Evolutionary conservation across 2,113 vertebrate genomes (phyloP).

Genomic region (Sitta europaea): DNA sequence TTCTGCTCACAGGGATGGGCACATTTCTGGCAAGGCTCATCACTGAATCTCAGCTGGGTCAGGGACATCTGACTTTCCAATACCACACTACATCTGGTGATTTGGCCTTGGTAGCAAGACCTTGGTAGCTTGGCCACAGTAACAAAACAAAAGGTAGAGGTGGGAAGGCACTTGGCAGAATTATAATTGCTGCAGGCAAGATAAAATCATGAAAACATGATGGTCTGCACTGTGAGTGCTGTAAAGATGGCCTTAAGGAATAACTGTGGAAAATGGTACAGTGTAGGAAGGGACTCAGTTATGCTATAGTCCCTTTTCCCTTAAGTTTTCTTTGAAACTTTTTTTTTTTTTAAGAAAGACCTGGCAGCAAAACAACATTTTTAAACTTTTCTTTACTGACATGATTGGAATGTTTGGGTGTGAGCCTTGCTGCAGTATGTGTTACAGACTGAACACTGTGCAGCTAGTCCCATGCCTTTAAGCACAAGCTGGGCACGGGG

Average conservation of each 20-base stretch:
- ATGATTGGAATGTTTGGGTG: background rate
- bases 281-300: background rate
- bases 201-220: background rate
- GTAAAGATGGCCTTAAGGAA: background rate
- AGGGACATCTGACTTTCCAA: background rate
- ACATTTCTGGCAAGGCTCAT: background rate
- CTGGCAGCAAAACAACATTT: background rate
- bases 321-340: background rate
- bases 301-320: background rate
- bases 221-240: background rate
- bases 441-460: background rate
- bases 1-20: background rate
- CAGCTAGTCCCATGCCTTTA: background rate
- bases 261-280: background rate
- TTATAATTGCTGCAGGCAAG: background rate
- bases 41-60: fast-evolving
- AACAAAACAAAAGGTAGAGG: background rate
- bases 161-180: background rate
- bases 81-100: background rate
- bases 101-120: background rate
- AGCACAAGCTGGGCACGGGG: background rate
- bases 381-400: background rate
- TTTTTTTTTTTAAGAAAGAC: background rate
- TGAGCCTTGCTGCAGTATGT: background rate
- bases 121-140: background rate